These are phyloP conservation scores for Drosophila ohnishii DNA, from an alignment of 1,140 invertebrate genomes.

Conservation along the genomic window DNA sequence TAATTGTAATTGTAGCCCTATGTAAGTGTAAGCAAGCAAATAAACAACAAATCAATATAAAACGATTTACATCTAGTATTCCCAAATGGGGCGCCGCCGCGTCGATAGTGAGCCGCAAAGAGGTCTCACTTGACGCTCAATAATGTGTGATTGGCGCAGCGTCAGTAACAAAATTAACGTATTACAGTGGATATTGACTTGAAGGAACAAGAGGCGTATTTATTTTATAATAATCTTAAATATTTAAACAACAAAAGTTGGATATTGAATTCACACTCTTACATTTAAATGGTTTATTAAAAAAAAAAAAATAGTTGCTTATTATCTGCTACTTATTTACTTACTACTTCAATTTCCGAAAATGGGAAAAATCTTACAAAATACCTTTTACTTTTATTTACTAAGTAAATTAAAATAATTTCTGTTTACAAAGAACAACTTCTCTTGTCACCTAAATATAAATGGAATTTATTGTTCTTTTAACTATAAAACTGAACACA, in stretches of 20 bases:
- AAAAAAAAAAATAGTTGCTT: background rate
- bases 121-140: slow-evolving; percentile 31
- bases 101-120: slow-evolving; percentile 43
- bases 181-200: slow-evolving; percentile 9
- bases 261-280: background rate
- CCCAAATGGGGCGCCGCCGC: slow-evolving; percentile 10
- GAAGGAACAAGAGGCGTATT: background rate
- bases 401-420: background rate
- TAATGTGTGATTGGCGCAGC: slow-evolving; percentile 23
- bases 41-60: slow-evolving; percentile 20
- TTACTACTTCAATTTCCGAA: background rate
- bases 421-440: background rate
- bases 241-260: background rate
- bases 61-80: slow-evolving; percentile 19
- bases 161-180: slow-evolving; percentile 1
- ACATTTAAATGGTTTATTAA: background rate
- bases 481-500: background rate
- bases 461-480: background rate
- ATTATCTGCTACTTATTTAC: too few relatives aligned
- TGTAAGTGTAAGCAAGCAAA: slow-evolving; percentile 8
- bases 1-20: slow-evolving; percentile 84
- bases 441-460: background rate
- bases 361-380: background rate
- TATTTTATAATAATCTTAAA: background rate
- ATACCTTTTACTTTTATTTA: background rate